Percentiles rank a stretch among this genome's conserved stretches.
phyloP scores from a whole-genome alignment of 1,140 invertebrate species.

The Pinna nobilis region DNA sequence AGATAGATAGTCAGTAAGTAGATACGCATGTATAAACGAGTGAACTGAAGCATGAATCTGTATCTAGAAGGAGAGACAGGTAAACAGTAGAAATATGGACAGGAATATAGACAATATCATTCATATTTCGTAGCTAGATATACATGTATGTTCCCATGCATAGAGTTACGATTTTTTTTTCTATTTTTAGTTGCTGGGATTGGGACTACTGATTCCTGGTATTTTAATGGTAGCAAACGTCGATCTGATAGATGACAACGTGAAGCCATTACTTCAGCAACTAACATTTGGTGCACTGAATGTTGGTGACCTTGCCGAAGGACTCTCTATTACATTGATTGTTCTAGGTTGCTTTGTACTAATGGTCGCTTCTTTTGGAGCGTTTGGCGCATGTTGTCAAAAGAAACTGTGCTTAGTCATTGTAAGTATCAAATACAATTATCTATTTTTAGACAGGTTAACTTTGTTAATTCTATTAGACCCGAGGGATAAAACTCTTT shows the following conservation, averaged over 20 bases:
- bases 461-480: neutral
- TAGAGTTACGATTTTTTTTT: neutral
- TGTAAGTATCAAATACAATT: slow-evolving; percentile 18
- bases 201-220: slow-evolving; percentile 32
- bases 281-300: slow-evolving; percentile 23
- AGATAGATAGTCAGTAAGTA: too few species aligned
- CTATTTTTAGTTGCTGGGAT: slow-evolving; percentile 29
- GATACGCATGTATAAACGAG: too few species aligned
- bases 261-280: slow-evolving; percentile 27
- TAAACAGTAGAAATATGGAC: too few species aligned
- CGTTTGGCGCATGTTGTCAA: slow-evolving; percentile 33
- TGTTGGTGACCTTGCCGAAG: slow-evolving; percentile 33
- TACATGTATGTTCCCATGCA: too few species aligned
- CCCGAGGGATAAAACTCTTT: neutral
- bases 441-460: neutral
- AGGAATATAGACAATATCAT: too few species aligned
- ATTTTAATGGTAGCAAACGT: slow-evolving; percentile 33
- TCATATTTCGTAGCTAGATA: too few species aligned
- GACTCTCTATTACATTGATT: slow-evolving; percentile 40
- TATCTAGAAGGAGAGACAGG: too few species aligned
- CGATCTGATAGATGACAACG: slow-evolving; percentile 28
- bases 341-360: slow-evolving; percentile 29
- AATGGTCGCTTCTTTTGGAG: slow-evolving; percentile 14
- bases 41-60: too few species aligned
- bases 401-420: slow-evolving; percentile 9